Base-by-base conservation (phyloP, 1,140 invertebrate species). In the Tetragnatha versicolor region DNA sequence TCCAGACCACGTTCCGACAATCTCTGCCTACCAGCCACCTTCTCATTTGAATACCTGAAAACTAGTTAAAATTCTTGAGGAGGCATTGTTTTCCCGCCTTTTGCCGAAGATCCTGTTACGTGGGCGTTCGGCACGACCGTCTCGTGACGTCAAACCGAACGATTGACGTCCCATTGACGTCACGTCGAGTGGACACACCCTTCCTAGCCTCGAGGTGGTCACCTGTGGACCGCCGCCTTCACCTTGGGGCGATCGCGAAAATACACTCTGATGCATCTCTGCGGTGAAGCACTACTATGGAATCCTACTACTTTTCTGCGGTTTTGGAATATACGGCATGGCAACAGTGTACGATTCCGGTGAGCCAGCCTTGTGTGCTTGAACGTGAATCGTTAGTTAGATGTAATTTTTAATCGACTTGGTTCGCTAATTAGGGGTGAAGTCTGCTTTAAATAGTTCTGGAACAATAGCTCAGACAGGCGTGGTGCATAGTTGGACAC, bases 91-190 rank as follows among this genome's bases (percentile, higher is more conserved):
- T 75, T 75, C 72, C 72, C 55, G 55, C 72, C 63, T 75, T 63
- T 75, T 17, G n/a, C 37, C 20, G 39, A n/a, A 42, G 72, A 75
- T 75, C 72, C 72, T 75, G 72, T 75, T 75, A 75, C 72, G 72
- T 75, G 72, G 72, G 72, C 72, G 72, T 63, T 55, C 22, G 58
- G 35, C 17, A 45, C 20, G 27, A n/a, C 29, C 39, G 17, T 39
- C 17, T 22, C 35, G 42, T 75, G 72, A 75, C 72, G 72, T 75
- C 58, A 75, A 42, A 49, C 17, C 27, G n/a, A n/a, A 49, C 37
- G 17, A 75, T 75, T 75, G 72, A 75, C 72, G 69, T 73, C 69
- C 58, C 69, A 73, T 73, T 73, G 69, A 73, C 69, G 72, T 75
- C 55, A 63, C 39, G 31, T 25, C 31, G 68, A 31, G 22, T n/a